Base-by-base conservation (phyloP, 2,888 invertebrate species). In the Azorinus chamasolen region DNA sequence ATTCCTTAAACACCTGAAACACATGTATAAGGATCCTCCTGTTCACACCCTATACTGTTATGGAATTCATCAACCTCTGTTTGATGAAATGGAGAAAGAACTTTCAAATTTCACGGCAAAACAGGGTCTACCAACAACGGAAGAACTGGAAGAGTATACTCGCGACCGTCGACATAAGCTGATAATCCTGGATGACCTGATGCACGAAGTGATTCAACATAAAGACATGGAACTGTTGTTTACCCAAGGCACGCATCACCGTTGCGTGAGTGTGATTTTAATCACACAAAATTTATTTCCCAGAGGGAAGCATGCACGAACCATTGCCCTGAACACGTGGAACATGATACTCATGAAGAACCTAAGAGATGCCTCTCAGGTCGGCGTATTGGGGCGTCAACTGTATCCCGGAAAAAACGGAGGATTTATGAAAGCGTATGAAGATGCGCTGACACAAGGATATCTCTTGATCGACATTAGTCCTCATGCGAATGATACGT, bases 1-100 rank as follows among this genome's bases (percentile, higher is more conserved):
- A 20, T 62, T 77, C 18, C 57, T 78, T 77, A 70, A 54, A 14
- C 43, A n/a, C n/a, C n/a, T n/a, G n/a, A n/a, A n/a, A n/a, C n/a
- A n/a, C n/a, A n/a, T n/a, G n/a, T n/a, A n/a, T 1, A 63, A 53
- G 48, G 74, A 74, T 1, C 64, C 78, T 0, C 81, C 78, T 6
- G 22, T 45, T 5, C 16, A 48, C 0, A 46, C 75, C 2, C n/a
- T 78, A 37, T 78, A 71, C 45, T 81, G 65, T 53, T 66, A 62
- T 27, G 63, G 74, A 2, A 41, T 73, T 59, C 59, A 73, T 59
- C 77, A 78, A 54, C 20, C 45, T n/a, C 27, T 72, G 16, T 72
- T 68, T 32, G 69, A 78, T 25, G 18, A 58, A 4, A 62, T 78
- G 63, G 68, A 78, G 59, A n/a, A 50, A 24, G 27, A 46, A 6